Percentiles rank a stretch among this genome's conserved stretches.
Conservation (phyloP, 2,888 invertebrate genomes). For the Trichopoda pennipes region DNA sequence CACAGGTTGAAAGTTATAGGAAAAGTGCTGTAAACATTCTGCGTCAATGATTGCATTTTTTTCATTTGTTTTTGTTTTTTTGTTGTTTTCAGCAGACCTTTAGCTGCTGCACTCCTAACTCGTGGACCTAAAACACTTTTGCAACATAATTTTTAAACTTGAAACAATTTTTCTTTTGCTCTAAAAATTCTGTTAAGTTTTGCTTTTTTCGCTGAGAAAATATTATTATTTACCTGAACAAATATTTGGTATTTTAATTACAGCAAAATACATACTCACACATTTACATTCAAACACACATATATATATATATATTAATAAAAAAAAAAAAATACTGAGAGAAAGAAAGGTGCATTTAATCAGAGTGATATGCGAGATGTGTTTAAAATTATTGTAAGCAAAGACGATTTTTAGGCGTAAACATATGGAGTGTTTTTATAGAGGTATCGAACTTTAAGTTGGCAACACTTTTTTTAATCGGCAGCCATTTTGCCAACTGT, state of each 20-base stretch:
- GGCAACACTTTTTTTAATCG: too few relatives aligned
- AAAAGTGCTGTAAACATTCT: conserved; percentile 51
- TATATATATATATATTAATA: too few relatives aligned
- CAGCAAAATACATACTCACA: conserved; percentile 26
- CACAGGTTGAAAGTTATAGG: conserved; percentile 50
- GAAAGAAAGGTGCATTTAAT: conserved; percentile 11
- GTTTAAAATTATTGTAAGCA: too few relatives aligned
- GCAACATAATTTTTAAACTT: conserved; percentile 20
- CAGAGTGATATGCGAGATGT: conserved; percentile 11
- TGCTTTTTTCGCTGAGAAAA: conserved; percentile 38
- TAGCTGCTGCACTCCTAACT: background rate
- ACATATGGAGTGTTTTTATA: too few relatives aligned
- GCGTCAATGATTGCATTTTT: conserved; percentile 71
- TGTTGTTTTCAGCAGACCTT: conserved; percentile 52
- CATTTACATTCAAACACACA: background rate
- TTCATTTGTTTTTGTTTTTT: conserved; percentile 72
- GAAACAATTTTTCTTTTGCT: conserved; percentile 10
- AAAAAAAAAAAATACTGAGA: background rate
- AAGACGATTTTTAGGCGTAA: too few relatives aligned
- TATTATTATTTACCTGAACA: conserved; percentile 77
- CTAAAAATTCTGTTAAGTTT: conserved; percentile 14
- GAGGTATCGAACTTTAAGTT: too few relatives aligned
- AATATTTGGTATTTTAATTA: conserved; percentile 79
- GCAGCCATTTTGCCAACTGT: too few relatives aligned
- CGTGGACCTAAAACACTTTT: conserved; percentile 15